Conservation (phyloP, 2,797 vertebrate genomes). For the Mionectes olivaceus region DNA sequence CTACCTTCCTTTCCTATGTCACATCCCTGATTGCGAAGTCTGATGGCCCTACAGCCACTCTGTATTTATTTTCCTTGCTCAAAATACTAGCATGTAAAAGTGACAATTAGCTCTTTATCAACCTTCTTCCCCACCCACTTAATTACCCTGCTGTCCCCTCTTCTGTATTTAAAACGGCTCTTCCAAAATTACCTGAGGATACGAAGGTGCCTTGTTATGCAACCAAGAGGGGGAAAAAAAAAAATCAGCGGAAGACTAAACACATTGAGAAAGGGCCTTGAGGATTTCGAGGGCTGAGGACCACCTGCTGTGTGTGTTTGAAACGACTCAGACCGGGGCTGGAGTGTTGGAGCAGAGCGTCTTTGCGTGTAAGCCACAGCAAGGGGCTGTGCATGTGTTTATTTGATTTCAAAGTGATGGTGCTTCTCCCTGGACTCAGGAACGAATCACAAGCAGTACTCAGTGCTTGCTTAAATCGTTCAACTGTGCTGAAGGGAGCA, state of each 20-base stretch:
- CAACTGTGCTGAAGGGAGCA: neutral
- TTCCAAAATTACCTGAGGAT: conserved; percentile 3
- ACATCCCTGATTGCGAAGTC: neutral
- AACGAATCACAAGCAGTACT: neutral
- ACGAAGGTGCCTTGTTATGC: neutral
- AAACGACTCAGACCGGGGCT: neutral
- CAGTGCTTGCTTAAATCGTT: neutral
- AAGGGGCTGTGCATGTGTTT: fast-evolving
- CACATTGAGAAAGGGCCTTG: neutral
- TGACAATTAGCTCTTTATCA: conserved; percentile 19
- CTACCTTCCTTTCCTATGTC: neutral
- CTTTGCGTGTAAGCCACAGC: neutral
- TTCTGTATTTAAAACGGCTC: neutral
- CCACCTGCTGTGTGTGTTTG: neutral
- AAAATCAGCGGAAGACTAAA: neutral
- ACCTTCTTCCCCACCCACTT: neutral
- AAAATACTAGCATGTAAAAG: neutral
- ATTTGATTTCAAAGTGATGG: neutral
- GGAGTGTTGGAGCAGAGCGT: neutral
- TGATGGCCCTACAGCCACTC: neutral
- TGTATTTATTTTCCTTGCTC: neutral
- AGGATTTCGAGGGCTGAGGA: neutral
- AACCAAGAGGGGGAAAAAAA: neutral
- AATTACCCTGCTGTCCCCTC: neutral
- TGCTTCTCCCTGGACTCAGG: neutral